Percentiles rank a stretch among this genome's conserved stretches.
Evolutionary conservation across 2,888 invertebrate genomes (phyloP).

Genomic region (Phaonia tiefii): DNA sequence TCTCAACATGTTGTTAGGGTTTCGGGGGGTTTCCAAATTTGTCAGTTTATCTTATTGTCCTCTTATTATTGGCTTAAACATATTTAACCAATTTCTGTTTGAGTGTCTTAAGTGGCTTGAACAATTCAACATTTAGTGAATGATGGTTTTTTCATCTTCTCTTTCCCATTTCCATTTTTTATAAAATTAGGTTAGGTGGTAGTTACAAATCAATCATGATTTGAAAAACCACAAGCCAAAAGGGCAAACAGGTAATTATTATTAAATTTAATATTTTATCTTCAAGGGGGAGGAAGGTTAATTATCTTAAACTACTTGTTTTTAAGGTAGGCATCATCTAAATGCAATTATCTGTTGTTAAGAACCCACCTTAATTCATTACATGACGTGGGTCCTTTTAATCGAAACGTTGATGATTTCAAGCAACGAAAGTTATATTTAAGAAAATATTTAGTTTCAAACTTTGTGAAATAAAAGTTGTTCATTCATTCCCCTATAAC

Average conservation of each 20-base stretch:
- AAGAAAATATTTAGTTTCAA: too few species aligned
- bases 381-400: background rate
- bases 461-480: too few species aligned
- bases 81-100: background rate
- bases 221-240: too few species aligned
- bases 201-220: slow-evolving; percentile 1
- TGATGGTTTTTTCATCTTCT: too few species aligned
- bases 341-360: background rate
- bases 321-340: background rate
- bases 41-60: background rate
- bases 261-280: too few species aligned
- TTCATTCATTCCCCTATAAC: too few species aligned
- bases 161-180: too few species aligned
- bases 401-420: too few species aligned
- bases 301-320: background rate
- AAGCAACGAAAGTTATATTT: too few species aligned
- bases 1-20: background rate
- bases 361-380: background rate
- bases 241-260: background rate
- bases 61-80: background rate
- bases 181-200: too few species aligned
- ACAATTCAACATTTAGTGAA: too few species aligned
- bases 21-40: background rate
- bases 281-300: too few species aligned
- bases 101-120: background rate